Evolutionary conservation across 1,140 invertebrate species (phyloP).

Genomic region (Drosophila ercepeae): DNA sequence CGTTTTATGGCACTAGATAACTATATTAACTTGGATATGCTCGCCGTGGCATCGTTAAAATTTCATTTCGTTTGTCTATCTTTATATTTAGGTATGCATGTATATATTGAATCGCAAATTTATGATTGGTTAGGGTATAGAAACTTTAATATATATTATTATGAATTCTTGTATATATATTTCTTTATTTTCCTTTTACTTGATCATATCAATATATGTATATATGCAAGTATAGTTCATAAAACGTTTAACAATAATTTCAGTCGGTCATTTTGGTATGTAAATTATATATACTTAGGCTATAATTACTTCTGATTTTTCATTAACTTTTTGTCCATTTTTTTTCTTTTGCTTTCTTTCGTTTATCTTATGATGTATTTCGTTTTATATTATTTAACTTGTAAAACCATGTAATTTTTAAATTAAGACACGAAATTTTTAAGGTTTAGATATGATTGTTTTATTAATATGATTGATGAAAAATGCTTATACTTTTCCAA

Average conservation of each 20-base stretch:
- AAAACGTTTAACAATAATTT: constrained; percentile 83
- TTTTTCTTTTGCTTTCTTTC: constrained; percentile 40
- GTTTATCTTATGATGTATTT: constrained; percentile 35
- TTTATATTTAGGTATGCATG: constrained; percentile 56
- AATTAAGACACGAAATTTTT: constrained; percentile 77
- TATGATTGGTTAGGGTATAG: constrained; percentile 75
- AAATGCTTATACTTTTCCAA: constrained; percentile 39
- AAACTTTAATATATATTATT: constrained; percentile 75
- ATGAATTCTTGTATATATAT: constrained; percentile 71
- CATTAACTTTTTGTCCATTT: constrained; percentile 19
- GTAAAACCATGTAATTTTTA: constrained; percentile 68
- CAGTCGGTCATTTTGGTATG: constrained; percentile 80
- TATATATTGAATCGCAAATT: constrained; percentile 70
- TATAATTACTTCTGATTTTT: constrained; percentile 53
- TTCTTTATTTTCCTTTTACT: constrained; percentile 69
- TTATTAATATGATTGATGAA: constrained; percentile 67
- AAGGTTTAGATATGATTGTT: constrained; percentile 77
- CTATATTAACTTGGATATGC: constrained; percentile 25
- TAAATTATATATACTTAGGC: constrained; percentile 79
- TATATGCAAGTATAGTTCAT: constrained; percentile 81
- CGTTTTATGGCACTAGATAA: constrained; percentile 62
- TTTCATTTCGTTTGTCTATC: constrained; percentile 64
- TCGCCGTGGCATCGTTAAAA: constrained; percentile 34
- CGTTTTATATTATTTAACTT: constrained; percentile 33
- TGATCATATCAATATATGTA: constrained; percentile 82